Base-by-base conservation (phyloP, 2,113 vertebrate genomes). In the Ailuropoda melanoleuca region DNA sequence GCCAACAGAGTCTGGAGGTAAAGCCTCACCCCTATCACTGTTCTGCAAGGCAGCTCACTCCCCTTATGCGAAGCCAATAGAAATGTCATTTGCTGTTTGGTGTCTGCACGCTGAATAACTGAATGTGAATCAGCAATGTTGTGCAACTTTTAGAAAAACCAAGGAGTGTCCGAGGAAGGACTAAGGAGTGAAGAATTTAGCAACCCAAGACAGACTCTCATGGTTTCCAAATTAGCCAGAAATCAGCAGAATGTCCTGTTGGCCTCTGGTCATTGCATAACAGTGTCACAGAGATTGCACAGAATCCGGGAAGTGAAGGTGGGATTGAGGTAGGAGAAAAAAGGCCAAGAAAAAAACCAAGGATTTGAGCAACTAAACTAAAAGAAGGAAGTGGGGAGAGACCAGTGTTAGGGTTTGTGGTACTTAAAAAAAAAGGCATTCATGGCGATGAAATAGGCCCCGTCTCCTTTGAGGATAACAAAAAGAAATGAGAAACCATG, bases 201-300 rank as follows among this genome's bases (percentile, higher is more conserved):
- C 43, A 64, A 58, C 26, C 34, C 46, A 55, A 78, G n/a, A 70
- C 56, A 90, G 37, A 64, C 14, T 56, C 0, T 82, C 13, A 34
- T 75, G 92, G 95, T 94, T 94, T 94, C 72, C 66, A 95, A 80
- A 97, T 83, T 83, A 94, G 31, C 83, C 53, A 80, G 48, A 74
- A 74, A 34, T 88, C 84, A 68, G 50, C 62, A 77, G 34, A 87
- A 70, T 50, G 60, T 95, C 95, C 56, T 53, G 3, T 46, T 53
- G 50, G 29, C 29, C 31, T 90, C 43, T 72, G 46, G 39, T 74
- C 68, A 74, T 18, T 64, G 34, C 23, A 2, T 26, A 68, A 75
- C 9, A 26, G n/a, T 0, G 2, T 72, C 34, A 58, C 14, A 48
- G 50, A 48, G 3, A 56, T 46, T 68, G 24, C 26, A n/a, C n/a